Evolutionary conservation across 2,797 vertebrate species (phyloP), one percentile per base, ranked within the genome.

Genomic region (Acipenser ruthenus): DNA sequence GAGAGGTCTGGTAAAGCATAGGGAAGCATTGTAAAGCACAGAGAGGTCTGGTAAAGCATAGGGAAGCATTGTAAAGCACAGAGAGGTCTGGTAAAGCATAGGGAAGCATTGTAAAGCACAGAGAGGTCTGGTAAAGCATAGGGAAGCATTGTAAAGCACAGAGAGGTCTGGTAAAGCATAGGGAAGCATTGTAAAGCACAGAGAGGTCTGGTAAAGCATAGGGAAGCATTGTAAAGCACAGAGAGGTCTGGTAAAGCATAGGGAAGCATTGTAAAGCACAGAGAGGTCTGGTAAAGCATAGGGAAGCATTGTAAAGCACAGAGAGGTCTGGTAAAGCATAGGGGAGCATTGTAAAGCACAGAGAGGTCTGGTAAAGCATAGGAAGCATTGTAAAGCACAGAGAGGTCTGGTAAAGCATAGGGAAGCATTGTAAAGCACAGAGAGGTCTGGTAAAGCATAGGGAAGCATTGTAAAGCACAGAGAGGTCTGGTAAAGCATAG

Each of bases 281-380:
- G 1, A 18, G 1, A 66, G 10, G 60, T 7, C 18, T 71, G 59
- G 71, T 37, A 37, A 37, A 37, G 23, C 23, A 23, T 23, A 23
- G 23, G 23, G 23, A 23, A 37, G 23, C 23, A 37, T 37, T 37
- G 23, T 18, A 18, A 18, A 18, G 23, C 23, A 37, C 92, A 37
- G 23, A 37, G 23, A 37, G 23, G 23, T 23, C 23, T 23, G 23
- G 23, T 37, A 8, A 7, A 60, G 47, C 8, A 10, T 6, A 63
- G 53, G 6, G 37, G 53, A 47, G 50, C 13, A 58, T 9, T 13
- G 23, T 23, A 23, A 10, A 15, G 8, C 51, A 13, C 61, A 47
- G 10, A n/a, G n/a, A 18, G 7, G 60, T 7, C 18, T 71, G 59
- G 71, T 23, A 23, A 23, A 23, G 23, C 23, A 23, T 3, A 23